A percentile compares a stretch with the other conserved stretches of the same genome.
These are phyloP conservation scores for Uloborus plumipes DNA, from an alignment of 2,888 invertebrate genomes.

Conservation along the genomic window DNA sequence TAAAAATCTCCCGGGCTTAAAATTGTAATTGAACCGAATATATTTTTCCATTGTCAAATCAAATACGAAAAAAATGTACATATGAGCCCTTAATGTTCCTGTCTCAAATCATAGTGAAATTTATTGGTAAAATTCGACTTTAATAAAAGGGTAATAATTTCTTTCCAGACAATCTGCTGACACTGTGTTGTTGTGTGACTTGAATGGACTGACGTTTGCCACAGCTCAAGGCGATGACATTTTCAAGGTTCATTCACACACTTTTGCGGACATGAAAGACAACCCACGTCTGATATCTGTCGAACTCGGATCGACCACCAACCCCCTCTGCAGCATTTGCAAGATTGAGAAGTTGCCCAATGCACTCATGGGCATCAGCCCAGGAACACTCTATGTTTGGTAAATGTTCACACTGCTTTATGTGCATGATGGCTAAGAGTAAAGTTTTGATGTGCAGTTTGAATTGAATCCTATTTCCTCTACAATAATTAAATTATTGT, in stretches of 20 bases:
- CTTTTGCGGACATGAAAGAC: conserved; percentile 26
- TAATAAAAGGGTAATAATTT: neutral
- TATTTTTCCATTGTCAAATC: no score
- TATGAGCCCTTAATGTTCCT: no score
- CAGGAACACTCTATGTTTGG: conserved; percentile 43
- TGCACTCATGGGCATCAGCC: conserved; percentile 37
- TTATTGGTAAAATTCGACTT: no score
- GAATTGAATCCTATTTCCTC: no score
- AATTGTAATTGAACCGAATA: no score
- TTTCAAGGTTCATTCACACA: conserved; percentile 33
- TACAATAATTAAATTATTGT: no score
- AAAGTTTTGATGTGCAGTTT: no score
- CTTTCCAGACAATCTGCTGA: neutral
- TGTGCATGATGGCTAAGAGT: no score
- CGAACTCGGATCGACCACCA: conserved; percentile 11
- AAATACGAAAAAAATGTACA: no score
- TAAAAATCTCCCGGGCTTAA: no score
- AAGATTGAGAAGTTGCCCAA: conserved; percentile 45
- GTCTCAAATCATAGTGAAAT: no score
- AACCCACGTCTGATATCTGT: conserved; percentile 21
- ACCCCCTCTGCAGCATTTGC: conserved; percentile 29
- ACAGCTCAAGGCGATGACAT: conserved; percentile 20
- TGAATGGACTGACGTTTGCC: conserved; percentile 32
- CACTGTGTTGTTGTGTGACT: conserved; percentile 25
- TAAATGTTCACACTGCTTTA: neutral